Base-by-base conservation (phyloP, 2,888 invertebrate species). In the Temnothorax unifasciatus region DNA sequence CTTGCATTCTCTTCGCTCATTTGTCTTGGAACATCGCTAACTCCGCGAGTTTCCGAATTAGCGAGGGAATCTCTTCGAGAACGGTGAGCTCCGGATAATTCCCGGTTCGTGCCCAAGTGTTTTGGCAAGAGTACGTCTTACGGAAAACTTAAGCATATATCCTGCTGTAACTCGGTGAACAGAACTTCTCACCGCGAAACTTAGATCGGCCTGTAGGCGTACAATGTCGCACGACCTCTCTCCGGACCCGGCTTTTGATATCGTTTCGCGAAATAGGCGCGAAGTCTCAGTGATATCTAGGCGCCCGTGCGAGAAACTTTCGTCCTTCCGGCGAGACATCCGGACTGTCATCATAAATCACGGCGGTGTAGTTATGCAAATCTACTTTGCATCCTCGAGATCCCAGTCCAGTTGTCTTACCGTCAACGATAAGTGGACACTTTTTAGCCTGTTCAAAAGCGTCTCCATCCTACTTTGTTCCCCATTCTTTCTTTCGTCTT, bases 351-450 rank as follows among this genome's bases (percentile, higher is more conserved):
- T 52, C 89, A 85, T 92, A 91, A 92, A 92, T 92, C 92, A 90
- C 88, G 25, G 74, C 86, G 85, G 83, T 85, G 86, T 88, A 87
- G 87, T 90, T 92, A 92, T 91, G 92, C 89, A 92, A 92, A 92
- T 92, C 83, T 83, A 44, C 52, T 44, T 79, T 21, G 73, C 54
- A 75, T 52, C 18, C 41, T 41, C n/a, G 44, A 75, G 41, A 64
- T 82, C 38, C 63, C 25, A 29, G 41, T 76, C 54, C 61, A 44
- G 77, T 75, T 79, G 71, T 76, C 82, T 82, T n/a, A 38, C 61
- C 82, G 79, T 73, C 82, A 64, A 76, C 77, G 82, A 82, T 77
- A 82, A 82, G 83, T 83, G 79, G 83, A 59, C 83, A 77, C 81
- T 74, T 82, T 82, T 82, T 73, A 81, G 73, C 34, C 57, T 34